Base-by-base conservation (phyloP, 2,113 vertebrate genomes). In the Hippopotamus amphibius region DNA sequence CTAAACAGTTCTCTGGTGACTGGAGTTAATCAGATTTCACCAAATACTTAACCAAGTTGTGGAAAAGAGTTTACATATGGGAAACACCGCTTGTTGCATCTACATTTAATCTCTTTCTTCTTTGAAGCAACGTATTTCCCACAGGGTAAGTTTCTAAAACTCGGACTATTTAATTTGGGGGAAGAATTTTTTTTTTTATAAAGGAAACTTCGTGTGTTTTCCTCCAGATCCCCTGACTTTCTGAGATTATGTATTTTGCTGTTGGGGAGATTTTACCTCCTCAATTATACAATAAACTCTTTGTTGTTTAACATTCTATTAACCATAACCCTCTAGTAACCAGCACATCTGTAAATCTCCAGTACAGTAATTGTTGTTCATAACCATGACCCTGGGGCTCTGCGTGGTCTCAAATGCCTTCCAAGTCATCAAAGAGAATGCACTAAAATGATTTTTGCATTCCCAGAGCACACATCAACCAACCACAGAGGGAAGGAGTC, bases 341-440 rank as follows among this genome's bases (percentile, higher is more conserved):
- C 87, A 59, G 95, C 92, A 97, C 95, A 96, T 97, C 96, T 98
- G 96, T 97, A 96, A 96, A 90, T 96, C 96, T 93, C 96, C 69
- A 85, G 96, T 83, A 97, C 92, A 97, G 92, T 96, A 94, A 97
- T 92, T 97, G 94, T 97, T 97, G 96, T 97, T 98, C 92, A 97
- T 93, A 96, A 90, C 84, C 96, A 57, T 96, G 97, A 98, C 97
- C 95, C 89, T 22, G 79, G 89, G 91, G 93, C 95, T 96, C 92
- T 81, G 53, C 33, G 0, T 87, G 80, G 89, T 97, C 96, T 93
- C 95, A 81, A 53, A 94, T 95, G 95, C 93, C 90, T 97, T 95
- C 97, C 87, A 92, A 96, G 88, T 61, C 95, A 97, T 97, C 96
- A 97, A 97, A 98, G 93, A 89, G 96, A 96, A 95, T 19, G 66